Evolutionary conservation across 2,888 invertebrate genomes (phyloP), one percentile per base, ranked within the genome.

Genomic region (Ectemnius cavifrons): DNA sequence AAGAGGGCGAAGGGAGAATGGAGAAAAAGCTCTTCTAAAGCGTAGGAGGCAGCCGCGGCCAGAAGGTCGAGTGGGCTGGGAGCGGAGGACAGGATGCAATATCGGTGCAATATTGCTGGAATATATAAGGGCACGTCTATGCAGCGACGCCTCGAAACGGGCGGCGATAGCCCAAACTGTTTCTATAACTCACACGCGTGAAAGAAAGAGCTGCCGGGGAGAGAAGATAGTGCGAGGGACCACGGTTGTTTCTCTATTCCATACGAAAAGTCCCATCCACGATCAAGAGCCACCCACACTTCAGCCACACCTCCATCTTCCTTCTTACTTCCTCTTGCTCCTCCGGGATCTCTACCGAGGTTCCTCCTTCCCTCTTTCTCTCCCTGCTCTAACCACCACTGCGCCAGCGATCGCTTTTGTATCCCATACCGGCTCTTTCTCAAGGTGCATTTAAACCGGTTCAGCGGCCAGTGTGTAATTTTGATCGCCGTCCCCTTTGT

Each of bases 81-180:
- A 63, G 37, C 16, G 64, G 20, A 77, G 79, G 76, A 73, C 77
- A 78, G 87, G 84, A 81, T 79, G 85, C 85, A 87, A 87, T 87
- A 87, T 86, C 84, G 86, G 72, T 73, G 85, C 84, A 84, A 87
- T 87, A 87, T 85, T 84, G 84, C 83, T 73, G 73, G 84, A 84
- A 87, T 85, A 81, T 83, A 85, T 85, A 85, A 83, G 81, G 62
- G 69, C 69, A 73, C 71, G 77, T 80, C 80, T 79, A 77, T 84
- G 83, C 79, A 81, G 81, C 82, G 81, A 78, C 80, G 82, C 75
- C 75, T 73, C 78, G 81, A 79, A 82, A 81, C 79, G 84, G 77
- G 68, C 76, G 67, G 67, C 84, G 87, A 87, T 87, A 87, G 87
- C 87, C 82, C 85, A 87, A 86, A 84, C 87, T 82, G 85, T 86